These are phyloP conservation scores for Scartelaos histophorus DNA, from an alignment of 2,113 vertebrate genomes.

Conservation along the genomic window DNA sequence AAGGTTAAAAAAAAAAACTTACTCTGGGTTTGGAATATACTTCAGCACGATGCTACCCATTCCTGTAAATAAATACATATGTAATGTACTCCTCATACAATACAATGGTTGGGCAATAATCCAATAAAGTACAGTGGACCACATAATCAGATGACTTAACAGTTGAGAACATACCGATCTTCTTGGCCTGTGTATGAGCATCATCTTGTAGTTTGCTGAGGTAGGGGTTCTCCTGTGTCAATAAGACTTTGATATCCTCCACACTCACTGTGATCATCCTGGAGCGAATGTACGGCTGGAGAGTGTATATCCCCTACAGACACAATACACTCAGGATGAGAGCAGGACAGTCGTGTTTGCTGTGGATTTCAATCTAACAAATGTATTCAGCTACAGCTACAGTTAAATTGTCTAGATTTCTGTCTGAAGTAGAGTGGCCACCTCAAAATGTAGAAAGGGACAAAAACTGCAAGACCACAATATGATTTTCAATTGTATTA, in stretches of 20 bases:
- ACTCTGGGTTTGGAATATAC: conserved; percentile 89
- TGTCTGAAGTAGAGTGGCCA: no score
- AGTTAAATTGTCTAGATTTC: background rate
- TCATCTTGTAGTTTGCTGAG: conserved; percentile 88
- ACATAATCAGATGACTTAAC: background rate
- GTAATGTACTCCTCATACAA: background rate
- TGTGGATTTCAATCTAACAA: background rate
- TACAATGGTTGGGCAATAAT: background rate
- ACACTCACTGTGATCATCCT: conserved; percentile 86
- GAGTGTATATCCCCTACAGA: conserved; percentile 90
- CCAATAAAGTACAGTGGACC: background rate
- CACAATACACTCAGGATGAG: background rate
- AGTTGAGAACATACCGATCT: conserved; percentile 77
- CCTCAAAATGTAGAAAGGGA: no score
- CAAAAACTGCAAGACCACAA: no score
- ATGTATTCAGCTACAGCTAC: background rate
- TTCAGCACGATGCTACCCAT: conserved; percentile 96
- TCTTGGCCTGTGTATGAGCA: conserved; percentile 86
- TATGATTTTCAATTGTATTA: no score
- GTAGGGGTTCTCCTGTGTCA: conserved; percentile 97
- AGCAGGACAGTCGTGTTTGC: background rate
- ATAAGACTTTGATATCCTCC: conserved; percentile 93
- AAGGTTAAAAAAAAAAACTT: conserved; percentile 60
- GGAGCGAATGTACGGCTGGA: conserved; percentile 93
- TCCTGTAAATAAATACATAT: conserved; percentile 61